phyloP scores from a whole-genome alignment of 1,140 invertebrate genomes.

The Anastrepha ludens region DNA sequence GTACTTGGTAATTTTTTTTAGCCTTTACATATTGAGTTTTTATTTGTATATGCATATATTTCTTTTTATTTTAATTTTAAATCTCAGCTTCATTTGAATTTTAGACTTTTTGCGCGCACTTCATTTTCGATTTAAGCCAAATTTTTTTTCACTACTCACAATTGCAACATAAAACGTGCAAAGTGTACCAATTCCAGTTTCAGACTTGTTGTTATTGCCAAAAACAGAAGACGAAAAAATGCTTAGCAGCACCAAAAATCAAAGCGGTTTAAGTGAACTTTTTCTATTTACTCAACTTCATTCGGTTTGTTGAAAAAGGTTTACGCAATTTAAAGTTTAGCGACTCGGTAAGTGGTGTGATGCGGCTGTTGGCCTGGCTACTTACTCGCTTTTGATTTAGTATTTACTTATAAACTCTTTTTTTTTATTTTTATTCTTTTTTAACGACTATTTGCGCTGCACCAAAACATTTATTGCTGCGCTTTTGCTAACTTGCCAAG shows the following conservation, averaged over 20 bases:
- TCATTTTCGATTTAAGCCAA: too few species aligned
- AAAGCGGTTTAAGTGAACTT: background rate
- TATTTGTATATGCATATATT: too few species aligned
- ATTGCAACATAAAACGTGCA: conserved; percentile 35
- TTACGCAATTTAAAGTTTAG: conserved; percentile 29
- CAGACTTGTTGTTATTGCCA: background rate
- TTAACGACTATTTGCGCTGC: background rate
- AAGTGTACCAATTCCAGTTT: conserved; percentile 40
- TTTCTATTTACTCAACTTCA: background rate
- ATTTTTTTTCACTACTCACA: background rate
- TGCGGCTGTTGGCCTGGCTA: background rate
- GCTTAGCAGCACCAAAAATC: background rate
- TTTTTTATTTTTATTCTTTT: background rate
- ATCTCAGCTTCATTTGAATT: background rate
- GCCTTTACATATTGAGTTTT: too few species aligned
- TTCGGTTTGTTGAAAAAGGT: background rate
- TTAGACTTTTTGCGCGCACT: background rate
- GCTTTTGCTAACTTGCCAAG: background rate
- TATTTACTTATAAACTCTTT: background rate
- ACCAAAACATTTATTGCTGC: conserved; percentile 18
- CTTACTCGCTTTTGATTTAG: background rate
- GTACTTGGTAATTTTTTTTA: too few species aligned
- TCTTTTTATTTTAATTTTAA: background rate
- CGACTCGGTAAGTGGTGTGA: conserved; percentile 8
- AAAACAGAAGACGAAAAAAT: background rate